These are phyloP conservation scores for Eucriotettix oculatus DNA, from an alignment of 2,888 invertebrate species.

Conservation along the genomic window DNA sequence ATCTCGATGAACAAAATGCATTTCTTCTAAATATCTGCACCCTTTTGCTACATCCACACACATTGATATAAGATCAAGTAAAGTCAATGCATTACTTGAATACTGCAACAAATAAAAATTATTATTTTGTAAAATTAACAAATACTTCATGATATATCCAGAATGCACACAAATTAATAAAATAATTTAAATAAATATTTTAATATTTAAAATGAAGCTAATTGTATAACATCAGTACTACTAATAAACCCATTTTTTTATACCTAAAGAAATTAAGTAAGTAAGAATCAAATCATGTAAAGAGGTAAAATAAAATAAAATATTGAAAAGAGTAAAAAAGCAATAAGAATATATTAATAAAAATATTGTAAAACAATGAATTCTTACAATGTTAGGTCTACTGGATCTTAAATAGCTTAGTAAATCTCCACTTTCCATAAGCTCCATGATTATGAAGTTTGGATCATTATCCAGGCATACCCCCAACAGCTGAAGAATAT, in stretches of 20 bases:
- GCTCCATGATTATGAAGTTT: conserved; percentile 85
- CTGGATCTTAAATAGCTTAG: conserved; percentile 76
- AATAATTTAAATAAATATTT: too few species aligned
- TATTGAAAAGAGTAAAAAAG: background rate
- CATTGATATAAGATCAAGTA: conserved; percentile 78
- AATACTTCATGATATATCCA: too few species aligned
- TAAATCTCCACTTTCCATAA: conserved; percentile 95
- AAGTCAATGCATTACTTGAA: conserved; percentile 45
- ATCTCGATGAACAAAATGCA: conserved; percentile 95
- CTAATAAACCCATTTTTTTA: too few species aligned
- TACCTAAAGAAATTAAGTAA: too few species aligned
- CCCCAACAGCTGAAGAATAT: conserved; percentile 82
- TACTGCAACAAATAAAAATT: conserved; percentile 27
- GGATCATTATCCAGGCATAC: conserved; percentile 90
- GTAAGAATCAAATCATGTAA: too few species aligned
- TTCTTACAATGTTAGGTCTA: conserved; percentile 50
- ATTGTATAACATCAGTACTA: too few species aligned
- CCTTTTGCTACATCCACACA: conserved; percentile 92
- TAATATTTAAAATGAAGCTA: too few species aligned
- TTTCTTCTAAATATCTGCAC: conserved; percentile 87
- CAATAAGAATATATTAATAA: background rate
- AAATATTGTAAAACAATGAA: background rate
- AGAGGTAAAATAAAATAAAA: too few species aligned
- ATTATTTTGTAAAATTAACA: background rate
- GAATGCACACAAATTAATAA: too few species aligned